These are phyloP conservation scores for Bicyclus anynana DNA, from an alignment of 1,140 invertebrate genomes.

Conservation along the genomic window DNA sequence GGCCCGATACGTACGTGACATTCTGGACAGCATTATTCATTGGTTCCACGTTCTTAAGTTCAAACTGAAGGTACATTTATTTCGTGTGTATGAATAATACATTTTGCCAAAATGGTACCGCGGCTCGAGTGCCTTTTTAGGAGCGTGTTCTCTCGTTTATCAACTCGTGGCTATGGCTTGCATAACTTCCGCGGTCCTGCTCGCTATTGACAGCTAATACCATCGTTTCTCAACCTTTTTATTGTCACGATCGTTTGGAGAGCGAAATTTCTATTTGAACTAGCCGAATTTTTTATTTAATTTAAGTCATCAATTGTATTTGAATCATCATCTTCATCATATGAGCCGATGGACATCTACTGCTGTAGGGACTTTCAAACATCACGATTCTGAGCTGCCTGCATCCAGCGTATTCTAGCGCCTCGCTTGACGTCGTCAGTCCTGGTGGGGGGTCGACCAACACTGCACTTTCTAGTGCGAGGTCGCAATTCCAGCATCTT, in stretches of 20 bases:
- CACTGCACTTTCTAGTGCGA: too few relatives aligned
- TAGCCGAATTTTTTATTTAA: too few relatives aligned
- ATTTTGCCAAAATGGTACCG: conserved; percentile 45
- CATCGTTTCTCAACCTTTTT: not conserved
- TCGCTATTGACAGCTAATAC: conserved; percentile 3
- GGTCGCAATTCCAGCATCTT: too few relatives aligned
- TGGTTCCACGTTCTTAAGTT: conserved; percentile 25
- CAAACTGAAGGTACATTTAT: conserved; percentile 33
- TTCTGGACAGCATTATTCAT: conserved; percentile 20
- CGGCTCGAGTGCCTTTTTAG: conserved; percentile 34
- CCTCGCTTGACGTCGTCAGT: too few relatives aligned
- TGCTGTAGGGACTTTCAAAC: too few relatives aligned
- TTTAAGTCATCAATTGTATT: too few relatives aligned
- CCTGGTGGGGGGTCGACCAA: too few relatives aligned
- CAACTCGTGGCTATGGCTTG: conserved; percentile 14
- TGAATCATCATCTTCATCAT: too few relatives aligned
- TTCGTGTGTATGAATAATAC: conserved; percentile 51
- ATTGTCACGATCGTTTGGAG: not conserved
- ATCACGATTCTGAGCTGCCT: too few relatives aligned
- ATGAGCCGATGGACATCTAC: too few relatives aligned
- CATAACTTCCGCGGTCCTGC: conserved; percentile 16
- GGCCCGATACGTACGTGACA: conserved; percentile 17
- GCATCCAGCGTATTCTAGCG: too few relatives aligned
- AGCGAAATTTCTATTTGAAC: too few relatives aligned
- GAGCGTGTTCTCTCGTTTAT: conserved; percentile 15